phyloP scores from a whole-genome alignment of 1,140 invertebrate species.

The Aphelinus certus region DNA sequence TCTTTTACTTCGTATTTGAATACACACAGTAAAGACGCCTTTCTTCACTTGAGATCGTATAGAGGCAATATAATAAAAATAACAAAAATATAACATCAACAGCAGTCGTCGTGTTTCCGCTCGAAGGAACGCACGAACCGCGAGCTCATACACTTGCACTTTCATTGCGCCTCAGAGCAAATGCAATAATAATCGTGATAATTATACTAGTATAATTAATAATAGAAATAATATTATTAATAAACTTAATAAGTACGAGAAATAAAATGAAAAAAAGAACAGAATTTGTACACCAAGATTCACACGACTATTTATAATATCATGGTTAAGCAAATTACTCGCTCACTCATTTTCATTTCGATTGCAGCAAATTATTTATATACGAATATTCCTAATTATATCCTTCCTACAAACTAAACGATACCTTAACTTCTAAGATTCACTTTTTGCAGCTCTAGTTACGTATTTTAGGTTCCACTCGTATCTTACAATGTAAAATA shows the following conservation, averaged over 20 bases:
- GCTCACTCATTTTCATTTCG: slow-evolving; percentile 27
- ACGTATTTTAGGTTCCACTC: slow-evolving; percentile 52
- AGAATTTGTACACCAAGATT: slow-evolving; percentile 41
- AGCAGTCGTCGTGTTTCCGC: slow-evolving; percentile 57
- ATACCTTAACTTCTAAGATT: slow-evolving; percentile 34
- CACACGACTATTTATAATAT: slow-evolving; percentile 40
- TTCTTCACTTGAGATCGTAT: slow-evolving; percentile 13
- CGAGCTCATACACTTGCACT: slow-evolving; percentile 48
- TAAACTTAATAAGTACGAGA: slow-evolving; percentile 34
- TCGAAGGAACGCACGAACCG: slow-evolving; percentile 46
- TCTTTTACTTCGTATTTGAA: not conserved
- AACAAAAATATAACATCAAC: slow-evolving; percentile 66
- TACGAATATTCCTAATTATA: slow-evolving; percentile 26
- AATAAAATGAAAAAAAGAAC: slow-evolving; percentile 28
- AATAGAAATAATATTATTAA: slow-evolving; percentile 23
- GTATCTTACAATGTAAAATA: slow-evolving; percentile 24
- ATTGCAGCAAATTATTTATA: slow-evolving; percentile 33
- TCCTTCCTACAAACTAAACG: slow-evolving; percentile 35
- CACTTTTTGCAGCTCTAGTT: slow-evolving; percentile 47
- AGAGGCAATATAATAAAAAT: slow-evolving; percentile 58
- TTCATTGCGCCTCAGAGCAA: slow-evolving; percentile 42
- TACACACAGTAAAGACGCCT: slow-evolving; percentile 18
- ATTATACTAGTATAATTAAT: slow-evolving; percentile 6
- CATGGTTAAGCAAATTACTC: slow-evolving; percentile 32
- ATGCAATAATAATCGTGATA: slow-evolving; percentile 36